phyloP scores from a whole-genome alignment of 1,140 invertebrate species.

The Temnothorax curvispinosus region DNA sequence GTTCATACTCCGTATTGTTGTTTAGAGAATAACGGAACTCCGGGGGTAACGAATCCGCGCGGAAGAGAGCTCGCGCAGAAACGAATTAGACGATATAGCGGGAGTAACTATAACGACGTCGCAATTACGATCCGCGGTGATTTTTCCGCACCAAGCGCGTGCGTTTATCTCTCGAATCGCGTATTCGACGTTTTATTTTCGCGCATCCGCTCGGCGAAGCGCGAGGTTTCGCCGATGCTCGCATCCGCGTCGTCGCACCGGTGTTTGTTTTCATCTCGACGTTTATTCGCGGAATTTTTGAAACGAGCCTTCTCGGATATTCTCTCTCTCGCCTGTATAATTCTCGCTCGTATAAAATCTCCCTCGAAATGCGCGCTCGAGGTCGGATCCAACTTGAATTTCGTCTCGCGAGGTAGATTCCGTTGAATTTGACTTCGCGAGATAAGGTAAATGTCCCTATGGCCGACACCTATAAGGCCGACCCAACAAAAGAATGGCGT shows the following conservation, averaged over 20 bases:
- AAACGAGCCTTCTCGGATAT: not conserved
- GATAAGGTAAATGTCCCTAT: no score
- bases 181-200: constrained; percentile 14
- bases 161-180: not conserved
- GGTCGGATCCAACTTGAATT: constrained; percentile 3
- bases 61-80: not conserved
- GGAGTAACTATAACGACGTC: not conserved
- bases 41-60: not conserved
- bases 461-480: no score
- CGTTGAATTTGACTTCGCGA: not conserved
- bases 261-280: constrained; percentile 3
- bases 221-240: not conserved
- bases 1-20: not conserved
- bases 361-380: not conserved
- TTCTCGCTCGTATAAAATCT: not conserved
- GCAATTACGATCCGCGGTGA: not conserved
- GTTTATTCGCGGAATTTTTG: constrained; percentile 20
- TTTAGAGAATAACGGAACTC: constrained; percentile 22
- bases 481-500: no score
- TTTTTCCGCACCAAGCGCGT: not conserved
- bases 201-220: not conserved
- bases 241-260: not conserved
- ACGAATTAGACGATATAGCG: not conserved
- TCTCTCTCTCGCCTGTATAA: not conserved
- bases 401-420: constrained; percentile 6